Conservation (phyloP, 2,113 vertebrate species). For the Pelecanoides urinatrix region DNA sequence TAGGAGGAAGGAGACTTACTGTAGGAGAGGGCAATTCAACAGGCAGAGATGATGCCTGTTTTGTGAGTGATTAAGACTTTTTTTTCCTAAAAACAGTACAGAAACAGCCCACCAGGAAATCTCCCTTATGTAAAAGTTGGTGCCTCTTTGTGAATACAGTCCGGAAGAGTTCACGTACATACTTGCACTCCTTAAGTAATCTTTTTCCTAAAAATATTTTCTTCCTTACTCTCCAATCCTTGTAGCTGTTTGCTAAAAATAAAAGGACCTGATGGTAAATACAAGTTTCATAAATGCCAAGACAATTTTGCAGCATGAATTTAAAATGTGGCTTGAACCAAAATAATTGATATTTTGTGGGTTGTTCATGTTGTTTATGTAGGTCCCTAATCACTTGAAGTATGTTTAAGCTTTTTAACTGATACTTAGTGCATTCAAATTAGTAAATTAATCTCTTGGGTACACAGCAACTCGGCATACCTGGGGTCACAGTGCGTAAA, state of each 20-base stretch:
- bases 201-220: not conserved
- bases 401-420: constrained; percentile 35
- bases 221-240: not conserved
- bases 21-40: not conserved
- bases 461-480: not conserved
- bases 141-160: not conserved
- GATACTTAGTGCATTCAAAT: not conserved
- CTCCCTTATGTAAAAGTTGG: not conserved
- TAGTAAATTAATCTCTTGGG: constrained; percentile 51
- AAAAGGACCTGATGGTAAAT: not conserved
- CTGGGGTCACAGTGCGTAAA: not conserved
- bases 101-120: not conserved
- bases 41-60: not conserved
- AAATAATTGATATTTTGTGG: constrained; percentile 4
- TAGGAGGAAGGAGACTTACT: not conserved
- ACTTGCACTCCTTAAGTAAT: not conserved
- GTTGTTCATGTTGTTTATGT: not conserved
- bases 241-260: not conserved
- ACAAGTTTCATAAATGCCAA: not conserved
- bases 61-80: not conserved
- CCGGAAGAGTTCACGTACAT: not conserved
- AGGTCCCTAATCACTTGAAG: constrained; percentile 14
- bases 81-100: not conserved
- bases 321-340: not conserved
- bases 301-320: not conserved